Conservation (phyloP, 2,797 vertebrate genomes). For the Protosalanx chinensis region DNA sequence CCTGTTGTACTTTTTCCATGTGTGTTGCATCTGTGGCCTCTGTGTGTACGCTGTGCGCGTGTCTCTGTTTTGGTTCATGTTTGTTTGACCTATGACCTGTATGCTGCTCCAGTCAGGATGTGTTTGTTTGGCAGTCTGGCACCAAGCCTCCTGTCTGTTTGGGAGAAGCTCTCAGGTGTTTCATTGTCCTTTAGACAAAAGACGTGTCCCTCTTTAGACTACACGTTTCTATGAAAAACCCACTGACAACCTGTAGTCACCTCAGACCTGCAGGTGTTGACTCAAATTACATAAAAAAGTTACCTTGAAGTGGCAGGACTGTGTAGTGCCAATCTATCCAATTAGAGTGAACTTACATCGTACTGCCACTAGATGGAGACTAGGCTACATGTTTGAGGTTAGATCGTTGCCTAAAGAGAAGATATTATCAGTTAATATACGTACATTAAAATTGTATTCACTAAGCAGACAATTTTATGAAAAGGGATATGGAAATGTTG, state of each 20-base stretch:
- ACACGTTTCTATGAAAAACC: background rate
- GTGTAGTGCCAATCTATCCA: background rate
- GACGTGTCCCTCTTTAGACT: background rate
- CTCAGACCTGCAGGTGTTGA: background rate
- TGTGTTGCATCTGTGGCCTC: constrained; percentile 18
- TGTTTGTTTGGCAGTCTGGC: constrained; percentile 13
- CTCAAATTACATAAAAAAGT: background rate
- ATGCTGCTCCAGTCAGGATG: constrained; percentile 4
- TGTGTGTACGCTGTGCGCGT: background rate
- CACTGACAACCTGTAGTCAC: background rate
- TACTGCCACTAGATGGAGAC: constrained; percentile 63
- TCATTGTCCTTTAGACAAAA: background rate
- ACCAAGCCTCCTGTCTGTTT: constrained; percentile 1
- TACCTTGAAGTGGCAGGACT: background rate
- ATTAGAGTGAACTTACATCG: background rate
- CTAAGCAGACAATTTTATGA: background rate
- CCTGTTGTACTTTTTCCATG: background rate
- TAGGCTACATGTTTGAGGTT: constrained; percentile 24
- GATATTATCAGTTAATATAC: background rate
- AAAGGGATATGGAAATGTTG: background rate
- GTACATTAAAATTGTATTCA: background rate
- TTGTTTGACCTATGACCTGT: background rate
- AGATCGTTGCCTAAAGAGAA: background rate
- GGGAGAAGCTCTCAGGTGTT: background rate
- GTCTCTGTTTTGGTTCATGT: background rate